Base-by-base conservation (phyloP, 2,797 vertebrate species). In the Rousettus madagascariensis region DNA sequence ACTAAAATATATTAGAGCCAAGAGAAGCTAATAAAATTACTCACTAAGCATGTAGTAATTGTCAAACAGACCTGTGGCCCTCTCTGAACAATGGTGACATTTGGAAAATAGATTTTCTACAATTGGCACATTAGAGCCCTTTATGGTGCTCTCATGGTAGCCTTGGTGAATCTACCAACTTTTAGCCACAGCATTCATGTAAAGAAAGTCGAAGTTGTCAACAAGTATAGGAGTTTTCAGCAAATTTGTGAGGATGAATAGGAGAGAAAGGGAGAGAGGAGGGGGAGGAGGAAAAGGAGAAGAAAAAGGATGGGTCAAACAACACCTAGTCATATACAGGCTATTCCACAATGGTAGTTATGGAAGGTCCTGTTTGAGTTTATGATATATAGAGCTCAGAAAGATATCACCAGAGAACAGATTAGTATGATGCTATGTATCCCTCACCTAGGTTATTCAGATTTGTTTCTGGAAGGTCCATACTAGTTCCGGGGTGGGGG, bases 381-480 rank as follows among this genome's bases (percentile, higher is more conserved):
- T 59, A 49, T 51, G 75, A 5, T 5, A 57, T 6, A 36, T 4
- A 72, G 46, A 87, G 51, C 15, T 74, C 9, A 51, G n/a, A 77
- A 71, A 90, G 11, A 5, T 26, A 15, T 68, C 12, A 59, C 43
- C 85, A 41, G 33, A 36, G 57, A 89, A 72, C 26, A 85, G 38
- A 79, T 22, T 6, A 2, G 9, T 63, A 12, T 69, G 38, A 61
- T 26, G 28, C 4, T 82, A 55, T 53, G 0, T 55, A 61, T 55
- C 6, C 2, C 19, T 75, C 63, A 86, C 5, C 16, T 80, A 22
- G 17, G 36, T 17, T 75, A 80, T 74, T 41, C 4, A 41, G 15
- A 15, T 86, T 69, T 57, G 19, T 30, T 95, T 86, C 28, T 83
- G 55, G 72, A 36, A 93, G 6, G 36, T 80, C 12, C 36, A n/a